Evolutionary conservation across 2,888 invertebrate species (phyloP).

Genomic region (Platycnemis pennipes): DNA sequence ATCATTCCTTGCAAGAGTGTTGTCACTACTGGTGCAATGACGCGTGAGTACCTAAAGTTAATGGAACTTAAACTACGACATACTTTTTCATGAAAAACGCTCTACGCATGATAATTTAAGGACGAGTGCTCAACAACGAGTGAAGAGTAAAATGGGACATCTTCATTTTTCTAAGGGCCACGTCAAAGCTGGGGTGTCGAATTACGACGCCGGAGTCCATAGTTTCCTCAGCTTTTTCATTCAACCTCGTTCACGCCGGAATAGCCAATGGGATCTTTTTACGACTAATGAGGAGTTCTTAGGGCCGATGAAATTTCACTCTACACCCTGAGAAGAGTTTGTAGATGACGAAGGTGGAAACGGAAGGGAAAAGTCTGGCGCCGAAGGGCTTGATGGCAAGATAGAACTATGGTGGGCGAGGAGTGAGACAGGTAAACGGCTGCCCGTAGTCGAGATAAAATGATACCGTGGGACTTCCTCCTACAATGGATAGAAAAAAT

Average conservation of each 20-base stretch:
- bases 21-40: no score
- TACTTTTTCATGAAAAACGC: no score
- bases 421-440: constrained; percentile 3
- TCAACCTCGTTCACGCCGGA: neutral
- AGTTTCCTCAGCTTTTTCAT: no score
- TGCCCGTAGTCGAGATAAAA: constrained; percentile 7
- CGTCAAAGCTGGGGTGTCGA: neutral
- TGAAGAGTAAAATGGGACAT: no score
- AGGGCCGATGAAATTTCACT: constrained; percentile 26
- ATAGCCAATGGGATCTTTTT: neutral
- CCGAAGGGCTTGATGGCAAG: neutral
- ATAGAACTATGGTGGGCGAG: neutral
- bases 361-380: neutral
- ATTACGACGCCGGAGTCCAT: neutral
- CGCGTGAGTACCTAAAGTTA: no score
- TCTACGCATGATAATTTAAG: no score
- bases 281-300: neutral
- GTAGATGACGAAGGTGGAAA: neutral
- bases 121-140: no score
- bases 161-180: no score
- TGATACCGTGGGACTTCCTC: constrained; percentile 18
- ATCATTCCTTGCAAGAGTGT: no score
- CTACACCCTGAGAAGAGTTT: neutral
- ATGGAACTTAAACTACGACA: no score
- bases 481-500: neutral